Base-by-base conservation (phyloP, 2,113 vertebrate species). In the Oenanthe oenanthe region DNA sequence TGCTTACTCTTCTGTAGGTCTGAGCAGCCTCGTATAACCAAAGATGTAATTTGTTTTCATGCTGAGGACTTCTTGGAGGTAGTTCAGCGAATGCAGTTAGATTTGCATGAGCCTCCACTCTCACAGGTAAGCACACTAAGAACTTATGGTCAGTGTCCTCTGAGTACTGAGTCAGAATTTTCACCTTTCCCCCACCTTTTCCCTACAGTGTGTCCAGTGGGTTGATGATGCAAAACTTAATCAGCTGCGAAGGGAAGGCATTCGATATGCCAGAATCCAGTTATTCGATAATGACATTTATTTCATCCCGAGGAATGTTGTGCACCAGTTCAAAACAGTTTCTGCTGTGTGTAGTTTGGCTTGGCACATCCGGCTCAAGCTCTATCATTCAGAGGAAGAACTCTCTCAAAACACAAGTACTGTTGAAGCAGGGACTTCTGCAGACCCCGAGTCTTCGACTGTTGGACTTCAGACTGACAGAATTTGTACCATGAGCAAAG, bases 191-290 rank as follows among this genome's bases (percentile, higher is more conserved):
- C 7, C 63, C 32, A 12, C 63, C 40, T 88, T 93, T 89, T 85
- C 32, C 58, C 83, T 48, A 8, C 86, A 99, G 99, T 99, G 99
- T 95, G 99, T 99, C 92, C 99, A 99, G 89, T 99, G 99, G 99
- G 99, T 99, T 88, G 99, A 99, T 22, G 99, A 99, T 74, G 99
- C 99, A 96, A 99, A 99, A 96, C 99, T 99, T n/a, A 99, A 99
- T 97, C 99, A 99, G 83, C 98, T 99, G 95, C 98, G 99, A 85
- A 98, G 99, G 57, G 99, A 99, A 98, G 99, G 99, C 78, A 98
- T 99, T 95, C 98, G 99, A 53, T 99, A 99, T 73, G 99, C 99
- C 77, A 98, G 99, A 81, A 99, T 99, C 95, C 99, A 99, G 96
- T 98, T 99, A 29, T 99, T 98, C 7, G 99, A 99, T 96, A 98